Base-by-base conservation (phyloP, 2,113 vertebrate genomes). In the Marmota flaviventris region DNA sequence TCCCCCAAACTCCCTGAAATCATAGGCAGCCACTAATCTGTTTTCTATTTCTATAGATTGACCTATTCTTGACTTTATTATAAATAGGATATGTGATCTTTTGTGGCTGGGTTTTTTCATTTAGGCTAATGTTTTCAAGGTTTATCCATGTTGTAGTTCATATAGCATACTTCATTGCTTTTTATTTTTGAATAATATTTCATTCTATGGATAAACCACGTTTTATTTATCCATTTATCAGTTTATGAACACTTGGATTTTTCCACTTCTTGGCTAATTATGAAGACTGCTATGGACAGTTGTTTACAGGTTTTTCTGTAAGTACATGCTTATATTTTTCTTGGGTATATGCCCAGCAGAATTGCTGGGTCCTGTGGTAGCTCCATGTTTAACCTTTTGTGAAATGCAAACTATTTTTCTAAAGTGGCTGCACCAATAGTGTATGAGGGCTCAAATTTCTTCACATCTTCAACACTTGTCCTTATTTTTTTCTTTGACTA, bases 211-310 rank as follows among this genome's bases (percentile, higher is more conserved):
- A 39, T 93, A 88, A 79, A 70, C 13, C n/a, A 61, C 24, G 12
- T 96, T 91, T 79, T 70, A 45, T 85, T 96, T 93, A 67, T 79
- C 25, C 9, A 51, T 76, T 85, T 18, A 92, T 89, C 42, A 67
- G 4, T 22, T 89, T 53, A 61, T 73, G 34, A 16, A 94, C n/a
- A 94, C 90, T 91, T 84, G 12, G 27, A 20, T 22, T 75, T 77
- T 94, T 82, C 67, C 48, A 20, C 37, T 81, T 72, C 27, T 58
- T 95, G 24, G 18, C 67, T 92, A 89, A 37, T 89, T 94, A 48
- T 25, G 53, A 72, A 79, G 90, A 77, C 51, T 92, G 51, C 32
- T 58, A 4, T 77, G 42, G 85, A 39, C 12, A 51, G 29, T 93
- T 97, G 24, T 76, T 70, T 63, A 37, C 17, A 88, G 37, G 51